Conservation (phyloP, 2,888 invertebrate genomes). For the Candidula unifasciata region DNA sequence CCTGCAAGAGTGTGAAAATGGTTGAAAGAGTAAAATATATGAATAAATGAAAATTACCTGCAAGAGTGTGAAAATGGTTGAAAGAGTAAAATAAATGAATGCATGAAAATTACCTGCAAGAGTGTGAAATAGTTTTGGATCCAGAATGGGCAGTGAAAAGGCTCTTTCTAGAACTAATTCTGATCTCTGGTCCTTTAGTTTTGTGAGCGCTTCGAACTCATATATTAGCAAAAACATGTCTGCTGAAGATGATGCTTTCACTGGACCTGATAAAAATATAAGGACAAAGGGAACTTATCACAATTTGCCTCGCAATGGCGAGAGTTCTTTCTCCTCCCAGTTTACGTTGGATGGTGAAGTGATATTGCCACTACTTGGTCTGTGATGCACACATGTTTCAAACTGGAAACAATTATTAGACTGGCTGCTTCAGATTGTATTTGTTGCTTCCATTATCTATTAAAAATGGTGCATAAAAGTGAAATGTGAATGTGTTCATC, state of each 20-base stretch:
- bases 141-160: slow-evolving; percentile 68
- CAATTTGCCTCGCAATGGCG: no score
- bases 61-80: slow-evolving; percentile 66
- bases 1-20: background rate
- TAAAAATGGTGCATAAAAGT: no score
- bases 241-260: slow-evolving; percentile 57
- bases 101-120: slow-evolving; percentile 63
- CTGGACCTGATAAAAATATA: slow-evolving; percentile 14
- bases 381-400: no score
- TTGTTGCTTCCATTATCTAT: no score
- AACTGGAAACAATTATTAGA: no score
- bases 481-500: no score
- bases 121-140: slow-evolving; percentile 74
- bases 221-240: slow-evolving; percentile 71
- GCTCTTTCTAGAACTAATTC: slow-evolving; percentile 72
- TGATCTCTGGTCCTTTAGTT: slow-evolving; percentile 66
- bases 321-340: no score
- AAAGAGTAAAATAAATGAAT: background rate
- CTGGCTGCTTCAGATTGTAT: no score
- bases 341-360: no score
- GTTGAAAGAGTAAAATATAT: background rate
- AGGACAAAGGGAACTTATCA: no score
- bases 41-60: background rate
- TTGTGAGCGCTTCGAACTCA: slow-evolving; percentile 74
- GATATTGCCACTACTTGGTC: no score